Conservation (phyloP, 23 tunicate species). For the Corella eumyota region DNA sequence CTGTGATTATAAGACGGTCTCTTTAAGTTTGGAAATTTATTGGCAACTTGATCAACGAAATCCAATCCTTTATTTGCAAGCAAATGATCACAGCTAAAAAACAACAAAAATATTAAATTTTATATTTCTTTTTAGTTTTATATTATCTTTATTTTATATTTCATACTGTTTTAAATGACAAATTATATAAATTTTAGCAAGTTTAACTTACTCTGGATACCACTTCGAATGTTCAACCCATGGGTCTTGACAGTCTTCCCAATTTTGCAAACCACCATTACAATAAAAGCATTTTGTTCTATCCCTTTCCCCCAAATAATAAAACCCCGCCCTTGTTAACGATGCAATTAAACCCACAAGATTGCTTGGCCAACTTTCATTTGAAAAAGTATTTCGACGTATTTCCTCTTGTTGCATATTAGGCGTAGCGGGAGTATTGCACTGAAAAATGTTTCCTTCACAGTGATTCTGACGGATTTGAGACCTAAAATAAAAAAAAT, state of each 20-base stretch:
- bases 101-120: not conserved
- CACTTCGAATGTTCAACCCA: slow-evolving; percentile 20
- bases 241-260: slow-evolving; percentile 9
- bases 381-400: too few species aligned
- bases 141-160: too few species aligned
- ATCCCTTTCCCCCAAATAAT: slow-evolving; percentile 1
- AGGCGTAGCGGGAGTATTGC: too few species aligned
- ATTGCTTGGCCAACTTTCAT: too few species aligned
- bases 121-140: too few species aligned
- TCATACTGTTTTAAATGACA: too few species aligned
- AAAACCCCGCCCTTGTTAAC: slow-evolving; percentile 14
- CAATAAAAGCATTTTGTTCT: slow-evolving; percentile 16
- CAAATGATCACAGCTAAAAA: slow-evolving; percentile 28
- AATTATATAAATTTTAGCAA: not conserved
- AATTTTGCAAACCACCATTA: slow-evolving; percentile 16
- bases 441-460: too few species aligned
- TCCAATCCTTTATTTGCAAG: slow-evolving; percentile 28
- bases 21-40: slow-evolving; percentile 14
- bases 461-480: too few species aligned
- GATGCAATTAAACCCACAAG: too few species aligned
- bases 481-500: too few species aligned
- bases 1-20: too few species aligned
- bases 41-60: slow-evolving; percentile 5
- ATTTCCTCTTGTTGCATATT: too few species aligned
- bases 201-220: slow-evolving; percentile 13